phyloP scores from a whole-genome alignment of 2,888 invertebrate genomes.

The Drosophila mettleri region DNA sequence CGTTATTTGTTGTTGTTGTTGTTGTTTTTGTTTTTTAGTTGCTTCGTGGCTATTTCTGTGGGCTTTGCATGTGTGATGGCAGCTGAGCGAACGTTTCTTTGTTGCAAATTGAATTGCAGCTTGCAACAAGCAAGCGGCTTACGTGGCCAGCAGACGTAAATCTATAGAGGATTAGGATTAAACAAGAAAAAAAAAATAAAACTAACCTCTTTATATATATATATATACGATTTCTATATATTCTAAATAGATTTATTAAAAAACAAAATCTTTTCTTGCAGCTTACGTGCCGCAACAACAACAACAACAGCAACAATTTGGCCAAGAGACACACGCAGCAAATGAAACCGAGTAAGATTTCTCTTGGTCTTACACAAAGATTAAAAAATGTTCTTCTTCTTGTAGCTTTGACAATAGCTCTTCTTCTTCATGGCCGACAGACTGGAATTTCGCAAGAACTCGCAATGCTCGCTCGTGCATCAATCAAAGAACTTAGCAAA shows the following conservation, averaged over 20 bases:
- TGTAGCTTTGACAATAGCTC: neutral
- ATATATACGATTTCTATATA: neutral
- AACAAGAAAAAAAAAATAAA: constrained; percentile 7
- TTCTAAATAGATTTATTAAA: neutral
- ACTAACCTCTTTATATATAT: neutral
- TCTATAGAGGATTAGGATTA: constrained; percentile 47
- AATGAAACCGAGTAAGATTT: neutral
- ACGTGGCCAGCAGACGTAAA: constrained; percentile 61
- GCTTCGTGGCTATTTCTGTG: constrained; percentile 21
- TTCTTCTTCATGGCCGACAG: too few species aligned
- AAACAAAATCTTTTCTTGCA: constrained; percentile 21
- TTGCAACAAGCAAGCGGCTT: constrained; percentile 50
- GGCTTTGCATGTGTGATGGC: constrained; percentile 62
- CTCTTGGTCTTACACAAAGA: neutral
- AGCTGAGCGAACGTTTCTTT: constrained; percentile 51
- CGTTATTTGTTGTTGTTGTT: constrained; percentile 18
- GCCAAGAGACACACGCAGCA: neutral
- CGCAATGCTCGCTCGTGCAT: constrained; percentile 5
- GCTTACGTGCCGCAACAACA: neutral
- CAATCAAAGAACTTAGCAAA: constrained; percentile 21
- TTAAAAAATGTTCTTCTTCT: neutral
- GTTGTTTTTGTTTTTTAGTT: constrained; percentile 23
- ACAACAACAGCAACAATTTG: neutral
- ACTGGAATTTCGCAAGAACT: constrained; percentile 3
- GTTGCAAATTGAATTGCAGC: constrained; percentile 71